Conservation (phyloP, 2,888 invertebrate genomes). For the Toxonevra muliebris region DNA sequence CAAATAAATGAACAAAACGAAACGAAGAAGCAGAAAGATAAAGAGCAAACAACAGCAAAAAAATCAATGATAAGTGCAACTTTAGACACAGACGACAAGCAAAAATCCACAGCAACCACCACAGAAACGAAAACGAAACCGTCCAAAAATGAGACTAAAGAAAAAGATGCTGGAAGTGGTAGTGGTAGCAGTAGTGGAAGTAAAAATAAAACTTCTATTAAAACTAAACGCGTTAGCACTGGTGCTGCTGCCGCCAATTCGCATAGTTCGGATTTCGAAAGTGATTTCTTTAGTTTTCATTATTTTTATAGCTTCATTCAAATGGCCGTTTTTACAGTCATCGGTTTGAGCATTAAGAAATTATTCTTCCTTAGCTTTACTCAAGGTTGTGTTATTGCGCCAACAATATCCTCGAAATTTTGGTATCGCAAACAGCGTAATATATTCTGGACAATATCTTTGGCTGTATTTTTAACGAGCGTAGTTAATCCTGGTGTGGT, state of each 20-base stretch:
- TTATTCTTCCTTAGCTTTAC: constrained; percentile 63
- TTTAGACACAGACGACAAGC: constrained; percentile 8
- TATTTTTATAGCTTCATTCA: constrained; percentile 77
- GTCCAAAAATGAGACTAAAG: constrained; percentile 24
- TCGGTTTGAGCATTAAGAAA: constrained; percentile 60
- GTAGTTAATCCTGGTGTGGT: constrained; percentile 62
- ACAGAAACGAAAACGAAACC: constrained; percentile 18
- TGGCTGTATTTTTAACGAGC: constrained; percentile 67
- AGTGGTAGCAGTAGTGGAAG: not conserved
- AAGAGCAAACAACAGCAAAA: constrained; percentile 22
- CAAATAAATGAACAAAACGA: constrained; percentile 58
- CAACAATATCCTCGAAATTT: constrained; percentile 72
- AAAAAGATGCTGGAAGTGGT: not conserved
- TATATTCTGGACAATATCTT: constrained; percentile 61
- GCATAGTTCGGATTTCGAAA: constrained; percentile 1
- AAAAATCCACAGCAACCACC: constrained; percentile 27
- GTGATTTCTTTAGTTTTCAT: constrained; percentile 51
- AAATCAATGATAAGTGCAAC: constrained; percentile 34
- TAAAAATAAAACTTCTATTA: not conserved
- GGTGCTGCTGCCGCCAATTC: not conserved
- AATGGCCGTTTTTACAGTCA: constrained; percentile 70
- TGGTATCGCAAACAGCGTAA: constrained; percentile 67
- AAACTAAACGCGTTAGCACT: not conserved
- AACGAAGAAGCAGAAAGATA: constrained; percentile 50
- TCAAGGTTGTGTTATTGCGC: constrained; percentile 70